Evolutionary conservation across 2,113 vertebrate species (phyloP).

Genomic region (Campylomormyrus tamandua): DNA sequence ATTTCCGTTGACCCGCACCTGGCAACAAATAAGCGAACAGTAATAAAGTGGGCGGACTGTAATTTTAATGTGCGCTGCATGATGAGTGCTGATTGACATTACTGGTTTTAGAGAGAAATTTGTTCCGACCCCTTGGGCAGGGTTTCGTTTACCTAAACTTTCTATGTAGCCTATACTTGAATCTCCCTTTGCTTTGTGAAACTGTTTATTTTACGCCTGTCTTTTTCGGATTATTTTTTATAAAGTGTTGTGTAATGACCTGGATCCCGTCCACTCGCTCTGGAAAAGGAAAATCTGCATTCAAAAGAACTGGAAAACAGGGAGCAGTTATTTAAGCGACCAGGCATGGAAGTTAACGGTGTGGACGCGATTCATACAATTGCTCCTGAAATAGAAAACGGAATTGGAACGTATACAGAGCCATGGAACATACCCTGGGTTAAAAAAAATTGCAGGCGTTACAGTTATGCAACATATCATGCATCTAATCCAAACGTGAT

Average conservation of each 20-base stretch:
- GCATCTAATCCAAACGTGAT: neutral
- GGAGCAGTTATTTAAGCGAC: neutral
- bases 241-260: neutral
- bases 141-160: neutral
- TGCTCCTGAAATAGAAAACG: neutral
- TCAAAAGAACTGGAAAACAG: neutral
- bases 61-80: neutral
- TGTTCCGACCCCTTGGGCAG: neutral
- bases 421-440: neutral
- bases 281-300: neutral
- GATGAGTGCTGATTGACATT: neutral
- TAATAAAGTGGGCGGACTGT: neutral
- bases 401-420: neutral
- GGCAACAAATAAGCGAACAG: conserved; percentile 5
- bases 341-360: neutral
- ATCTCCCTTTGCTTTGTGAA: neutral
- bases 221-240: neutral
- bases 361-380: neutral
- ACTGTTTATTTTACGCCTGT: neutral
- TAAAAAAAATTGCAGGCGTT: neutral
- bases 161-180: neutral
- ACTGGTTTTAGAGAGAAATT: neutral
- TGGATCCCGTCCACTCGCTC: neutral
- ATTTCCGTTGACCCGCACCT: neutral
- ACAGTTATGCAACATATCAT: neutral